Conservation (phyloP, 2,797 vertebrate genomes). For the Notamacropus eugenii region DNA sequence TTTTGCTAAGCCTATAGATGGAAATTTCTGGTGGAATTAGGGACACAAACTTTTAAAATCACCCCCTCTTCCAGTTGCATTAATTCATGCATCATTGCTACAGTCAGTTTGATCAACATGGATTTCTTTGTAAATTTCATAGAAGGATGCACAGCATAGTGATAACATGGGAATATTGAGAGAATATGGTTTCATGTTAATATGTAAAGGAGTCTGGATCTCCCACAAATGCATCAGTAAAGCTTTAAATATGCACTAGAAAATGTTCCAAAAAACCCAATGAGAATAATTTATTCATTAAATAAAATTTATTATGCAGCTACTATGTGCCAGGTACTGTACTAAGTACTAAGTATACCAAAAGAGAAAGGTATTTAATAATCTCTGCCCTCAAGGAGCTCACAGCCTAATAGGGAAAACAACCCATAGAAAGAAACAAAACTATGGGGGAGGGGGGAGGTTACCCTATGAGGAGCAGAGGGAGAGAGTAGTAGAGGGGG, state of each 20-base stretch:
- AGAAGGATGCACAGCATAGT: not conserved
- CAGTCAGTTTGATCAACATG: not conserved
- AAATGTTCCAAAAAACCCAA: not conserved
- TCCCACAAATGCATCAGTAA: not conserved
- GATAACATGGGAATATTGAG: not conserved
- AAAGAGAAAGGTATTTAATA: not conserved
- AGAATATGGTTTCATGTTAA: not conserved
- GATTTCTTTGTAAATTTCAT: not conserved
- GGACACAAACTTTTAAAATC: not conserved
- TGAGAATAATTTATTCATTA: not conserved
- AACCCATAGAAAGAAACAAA: not conserved
- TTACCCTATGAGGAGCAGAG: not conserved
- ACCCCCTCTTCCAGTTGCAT: not conserved
- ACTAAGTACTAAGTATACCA: not conserved
- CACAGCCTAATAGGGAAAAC: not conserved
- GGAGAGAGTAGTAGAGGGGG: not conserved
- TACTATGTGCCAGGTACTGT: not conserved
- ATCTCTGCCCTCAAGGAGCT: not conserved
- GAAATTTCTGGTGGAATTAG: not conserved
- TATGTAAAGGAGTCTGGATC: not conserved
- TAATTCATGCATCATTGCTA: not conserved
- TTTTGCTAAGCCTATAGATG: not conserved
- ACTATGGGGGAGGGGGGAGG: not conserved
- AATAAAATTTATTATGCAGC: not conserved
- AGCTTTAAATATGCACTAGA: not conserved